Conservation (phyloP, 1,140 invertebrate genomes). For the Drosophila eugracilis region DNA sequence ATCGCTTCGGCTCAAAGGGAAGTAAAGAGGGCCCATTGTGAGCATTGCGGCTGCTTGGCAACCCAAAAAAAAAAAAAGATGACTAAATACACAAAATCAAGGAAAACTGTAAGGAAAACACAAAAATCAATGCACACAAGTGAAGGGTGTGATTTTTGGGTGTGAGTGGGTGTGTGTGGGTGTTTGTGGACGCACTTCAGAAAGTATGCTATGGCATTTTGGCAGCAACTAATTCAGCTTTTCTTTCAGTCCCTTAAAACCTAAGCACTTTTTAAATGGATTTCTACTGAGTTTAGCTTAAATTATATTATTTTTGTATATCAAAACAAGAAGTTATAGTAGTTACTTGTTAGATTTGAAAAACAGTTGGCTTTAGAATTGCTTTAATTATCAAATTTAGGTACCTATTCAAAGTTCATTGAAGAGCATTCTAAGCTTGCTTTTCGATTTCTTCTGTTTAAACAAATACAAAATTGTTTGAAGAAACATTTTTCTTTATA, state of each 20-base stretch:
- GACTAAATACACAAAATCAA: constrained; percentile 36
- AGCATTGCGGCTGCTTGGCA: constrained; percentile 9
- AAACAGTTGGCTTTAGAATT: too few species aligned
- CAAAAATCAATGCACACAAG: constrained; percentile 54
- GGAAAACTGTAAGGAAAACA: constrained; percentile 6
- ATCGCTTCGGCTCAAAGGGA: constrained; percentile 4
- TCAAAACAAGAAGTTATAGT: too few species aligned
- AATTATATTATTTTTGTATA: too few species aligned
- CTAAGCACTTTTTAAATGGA: too few species aligned
- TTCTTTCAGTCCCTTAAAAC: background rate
- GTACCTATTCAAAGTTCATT: too few species aligned
- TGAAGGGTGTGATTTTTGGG: constrained; percentile 11
- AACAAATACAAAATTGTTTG: too few species aligned
- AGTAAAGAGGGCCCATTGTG: constrained; percentile 1
- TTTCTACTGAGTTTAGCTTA: too few species aligned
- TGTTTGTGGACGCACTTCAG: constrained; percentile 37
- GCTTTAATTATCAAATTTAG: too few species aligned
- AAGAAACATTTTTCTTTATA: background rate
- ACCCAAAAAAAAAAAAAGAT: constrained; percentile 28
- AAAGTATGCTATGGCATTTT: constrained; percentile 71
- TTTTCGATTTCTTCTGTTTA: too few species aligned
- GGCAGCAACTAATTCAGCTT: constrained; percentile 16
- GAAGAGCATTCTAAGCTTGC: too few species aligned
- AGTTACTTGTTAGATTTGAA: too few species aligned
- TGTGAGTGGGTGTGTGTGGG: constrained; percentile 3